Conservation (phyloP, 2,888 invertebrate species). For the Beris morrisii region DNA sequence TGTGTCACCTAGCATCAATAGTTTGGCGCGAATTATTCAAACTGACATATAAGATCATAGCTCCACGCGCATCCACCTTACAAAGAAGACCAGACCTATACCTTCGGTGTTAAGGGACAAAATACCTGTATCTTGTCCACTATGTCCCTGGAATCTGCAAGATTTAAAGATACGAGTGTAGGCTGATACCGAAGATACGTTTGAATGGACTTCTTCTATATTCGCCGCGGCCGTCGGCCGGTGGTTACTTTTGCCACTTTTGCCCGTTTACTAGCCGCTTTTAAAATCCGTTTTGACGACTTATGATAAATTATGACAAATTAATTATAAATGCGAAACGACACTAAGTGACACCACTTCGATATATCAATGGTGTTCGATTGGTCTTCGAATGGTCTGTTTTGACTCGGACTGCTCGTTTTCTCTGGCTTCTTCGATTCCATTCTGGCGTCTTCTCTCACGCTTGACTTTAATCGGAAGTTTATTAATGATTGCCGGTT, state of each 20-base stretch:
- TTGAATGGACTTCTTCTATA: slow-evolving; percentile 2
- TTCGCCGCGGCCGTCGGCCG: not conserved
- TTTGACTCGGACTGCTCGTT: slow-evolving; percentile 14
- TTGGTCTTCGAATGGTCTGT: not conserved
- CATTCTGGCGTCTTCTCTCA: not conserved
- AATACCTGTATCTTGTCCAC: not conserved
- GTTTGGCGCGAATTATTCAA: slow-evolving; percentile 28
- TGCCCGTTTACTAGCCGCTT: slow-evolving; percentile 15
- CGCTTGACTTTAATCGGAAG: slow-evolving; percentile 25
- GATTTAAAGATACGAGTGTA: not conserved
- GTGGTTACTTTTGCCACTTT: slow-evolving; percentile 13
- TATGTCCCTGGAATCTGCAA: too few species aligned
- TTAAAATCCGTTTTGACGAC: slow-evolving; percentile 34
- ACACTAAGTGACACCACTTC: slow-evolving; percentile 41
- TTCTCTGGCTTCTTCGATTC: slow-evolving; percentile 13
- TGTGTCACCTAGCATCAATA: slow-evolving; percentile 36
- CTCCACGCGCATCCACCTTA: slow-evolving; percentile 27
- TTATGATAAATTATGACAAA: slow-evolving; percentile 40
- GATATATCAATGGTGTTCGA: slow-evolving; percentile 33
- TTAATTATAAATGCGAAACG: slow-evolving; percentile 41
- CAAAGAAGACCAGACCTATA: not conserved
- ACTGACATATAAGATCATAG: slow-evolving; percentile 35
- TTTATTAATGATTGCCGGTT: slow-evolving; percentile 34
- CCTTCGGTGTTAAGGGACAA: not conserved
- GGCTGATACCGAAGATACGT: not conserved